Evolutionary conservation across 2,888 invertebrate species (phyloP), one percentile per base, ranked within the genome.

Genomic region (Agriopis marginaria): DNA sequence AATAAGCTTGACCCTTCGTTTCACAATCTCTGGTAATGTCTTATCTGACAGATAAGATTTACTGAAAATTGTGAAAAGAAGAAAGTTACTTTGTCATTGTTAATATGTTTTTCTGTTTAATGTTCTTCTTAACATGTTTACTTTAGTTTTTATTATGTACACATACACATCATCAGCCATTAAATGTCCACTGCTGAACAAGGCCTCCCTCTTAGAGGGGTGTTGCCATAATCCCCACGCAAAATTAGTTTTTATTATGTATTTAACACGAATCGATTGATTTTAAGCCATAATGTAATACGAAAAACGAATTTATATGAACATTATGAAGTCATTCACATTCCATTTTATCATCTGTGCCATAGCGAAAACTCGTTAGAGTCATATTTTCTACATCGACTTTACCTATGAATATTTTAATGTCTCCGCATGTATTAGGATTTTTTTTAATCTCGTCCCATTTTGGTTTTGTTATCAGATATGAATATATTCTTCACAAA

Each of bases 281-380:
- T 58, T 40, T 62, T 54, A 68, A 39, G 54, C 50, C 55, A 61
- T 54, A 55, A n/a, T 17, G 14, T 23, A 23, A 23, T 2, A 23
- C 17, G 17, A 66, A 42, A 60, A 63, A 70, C 70, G 70, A 66
- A 70, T 70, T 70, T 70, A 65, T n/a, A 65, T 60, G 55, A 11
- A 50, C 23, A 50, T 9, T 17, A 56, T 45, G 23, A 66, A 70
- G 23, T 66, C 62, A 55, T 44, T 17, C 14, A 69, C 70, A 70
- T 70, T 70, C 70, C 70, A 70, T 70, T 54, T n/a, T 17, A 47
- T 49, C 32, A 44, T 55, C 54, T 17, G 66, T 70, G 66, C 70
- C 70, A 70, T 70, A 66, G 49, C 17, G 8, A 53, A 51, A 32
- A 42, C 23, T 51, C 14, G n/a, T 11, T 23, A 47, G 47, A 59